A percentile compares a stretch with the other conserved stretches of the same genome.
Evolutionary conservation across 2,797 vertebrate genomes (phyloP).

Genomic region (Tragopan temminckii): DNA sequence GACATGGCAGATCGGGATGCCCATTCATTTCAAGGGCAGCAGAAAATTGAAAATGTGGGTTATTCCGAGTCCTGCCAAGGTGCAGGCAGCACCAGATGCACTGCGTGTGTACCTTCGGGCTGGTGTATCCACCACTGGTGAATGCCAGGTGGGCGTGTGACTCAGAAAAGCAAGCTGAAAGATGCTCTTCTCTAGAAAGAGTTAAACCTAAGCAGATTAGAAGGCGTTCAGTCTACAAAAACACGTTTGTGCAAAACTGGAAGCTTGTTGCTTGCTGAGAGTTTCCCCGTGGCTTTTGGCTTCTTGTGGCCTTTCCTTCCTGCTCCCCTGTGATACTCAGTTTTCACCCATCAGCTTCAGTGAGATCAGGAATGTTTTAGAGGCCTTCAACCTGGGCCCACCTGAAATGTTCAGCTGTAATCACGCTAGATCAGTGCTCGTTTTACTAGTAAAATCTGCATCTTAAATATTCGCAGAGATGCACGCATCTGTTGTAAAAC

Average conservation of each 20-base stretch:
- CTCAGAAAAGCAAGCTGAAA: neutral
- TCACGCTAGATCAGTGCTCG: neutral
- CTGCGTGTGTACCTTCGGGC: neutral
- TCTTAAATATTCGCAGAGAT: slow-evolving; percentile 47
- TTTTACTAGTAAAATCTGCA: slow-evolving; percentile 53
- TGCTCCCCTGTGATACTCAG: neutral
- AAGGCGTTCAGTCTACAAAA: neutral
- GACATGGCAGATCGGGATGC: rapidly evolving
- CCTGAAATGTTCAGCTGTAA: slow-evolving; percentile 30
- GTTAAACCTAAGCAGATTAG: neutral
- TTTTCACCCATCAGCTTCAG: neutral
- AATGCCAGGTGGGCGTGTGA: rapidly evolving
- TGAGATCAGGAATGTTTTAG: neutral
- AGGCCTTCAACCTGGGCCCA: neutral
- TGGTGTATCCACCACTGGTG: neutral
- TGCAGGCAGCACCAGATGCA: neutral
- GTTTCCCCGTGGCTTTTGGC: neutral
- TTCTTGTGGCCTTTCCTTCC: neutral
- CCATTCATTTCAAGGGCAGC: neutral
- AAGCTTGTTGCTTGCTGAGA: neutral
- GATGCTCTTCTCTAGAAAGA: neutral
- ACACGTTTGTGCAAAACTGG: rapidly evolving
- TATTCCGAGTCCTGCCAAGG: neutral
- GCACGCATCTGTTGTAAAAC: slow-evolving; percentile 70
- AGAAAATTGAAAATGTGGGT: neutral